Evolutionary conservation across 2,888 invertebrate species (phyloP).

Genomic region (Amblyjoppa proteus): DNA sequence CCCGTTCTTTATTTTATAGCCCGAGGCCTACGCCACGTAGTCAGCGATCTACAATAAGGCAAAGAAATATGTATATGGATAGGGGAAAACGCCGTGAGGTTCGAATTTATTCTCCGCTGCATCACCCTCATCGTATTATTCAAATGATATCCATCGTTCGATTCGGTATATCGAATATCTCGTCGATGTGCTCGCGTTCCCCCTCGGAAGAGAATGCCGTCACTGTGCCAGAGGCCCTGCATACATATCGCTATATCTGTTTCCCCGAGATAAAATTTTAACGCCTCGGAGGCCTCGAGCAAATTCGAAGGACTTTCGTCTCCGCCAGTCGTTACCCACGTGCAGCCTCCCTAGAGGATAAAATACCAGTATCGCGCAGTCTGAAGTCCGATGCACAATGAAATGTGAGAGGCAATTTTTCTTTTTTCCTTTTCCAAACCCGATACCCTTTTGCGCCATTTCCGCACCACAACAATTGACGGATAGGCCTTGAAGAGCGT

Average conservation of each 20-base stretch:
- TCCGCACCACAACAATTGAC: no score
- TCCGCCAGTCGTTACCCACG: constrained; percentile 24
- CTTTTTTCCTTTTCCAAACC: no score
- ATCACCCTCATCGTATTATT: constrained; percentile 74
- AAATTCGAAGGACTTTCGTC: constrained; percentile 9
- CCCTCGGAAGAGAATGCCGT: constrained; percentile 10
- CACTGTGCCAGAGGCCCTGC: neutral
- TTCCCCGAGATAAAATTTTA: constrained; percentile 35
- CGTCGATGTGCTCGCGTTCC: constrained; percentile 31
- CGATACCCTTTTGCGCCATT: no score
- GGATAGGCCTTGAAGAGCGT: no score
- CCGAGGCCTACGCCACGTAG: constrained; percentile 22
- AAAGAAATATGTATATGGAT: constrained; percentile 1
- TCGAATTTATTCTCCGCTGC: constrained; percentile 70
- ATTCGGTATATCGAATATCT: constrained; percentile 71
- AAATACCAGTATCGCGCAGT: neutral
- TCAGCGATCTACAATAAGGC: neutral
- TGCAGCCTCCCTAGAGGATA: neutral
- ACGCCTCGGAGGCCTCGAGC: constrained; percentile 8
- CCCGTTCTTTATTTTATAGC: constrained; percentile 3
- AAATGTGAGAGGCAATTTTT: constrained; percentile 1
- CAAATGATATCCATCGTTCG: constrained; percentile 70
- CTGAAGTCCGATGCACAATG: neutral
- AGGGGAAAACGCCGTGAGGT: constrained; percentile 51
- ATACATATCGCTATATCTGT: neutral